Evolutionary conservation across 2,888 invertebrate genomes (phyloP).

Genomic region (Formica aserva): DNA sequence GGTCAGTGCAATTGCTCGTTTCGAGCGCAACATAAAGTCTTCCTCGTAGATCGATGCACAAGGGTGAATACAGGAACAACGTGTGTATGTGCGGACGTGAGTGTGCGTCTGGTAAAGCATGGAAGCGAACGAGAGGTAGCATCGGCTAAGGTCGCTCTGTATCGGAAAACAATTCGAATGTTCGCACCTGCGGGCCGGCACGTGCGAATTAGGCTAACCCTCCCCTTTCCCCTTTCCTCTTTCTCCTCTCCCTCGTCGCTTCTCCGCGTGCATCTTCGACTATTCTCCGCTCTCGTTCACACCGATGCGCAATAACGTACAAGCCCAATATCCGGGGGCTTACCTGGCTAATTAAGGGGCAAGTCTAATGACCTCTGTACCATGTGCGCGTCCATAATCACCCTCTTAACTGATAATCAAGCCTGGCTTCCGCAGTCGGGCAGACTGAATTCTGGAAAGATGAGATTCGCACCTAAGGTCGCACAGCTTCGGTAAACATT

Average conservation of each 20-base stretch:
- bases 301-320: constrained; percentile 63
- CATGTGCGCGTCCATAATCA: constrained; percentile 66
- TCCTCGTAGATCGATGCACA: constrained; percentile 40
- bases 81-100: neutral
- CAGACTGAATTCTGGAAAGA: constrained; percentile 40
- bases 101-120: constrained; percentile 38
- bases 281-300: constrained; percentile 32
- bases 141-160: constrained; percentile 64
- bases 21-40: neutral
- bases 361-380: constrained; percentile 76
- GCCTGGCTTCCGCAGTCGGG: constrained; percentile 26
- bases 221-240: neutral
- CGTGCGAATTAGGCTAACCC: constrained; percentile 68
- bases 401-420: constrained; percentile 72
- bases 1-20: neutral
- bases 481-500: constrained; percentile 38
- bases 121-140: constrained; percentile 34
- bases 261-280: constrained; percentile 23
- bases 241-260: neutral
- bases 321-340: constrained; percentile 77
- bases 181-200: constrained; percentile 71
- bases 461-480: constrained; percentile 26
- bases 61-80: constrained; percentile 25
- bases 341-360: constrained; percentile 76
- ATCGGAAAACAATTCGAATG: constrained; percentile 82